These are phyloP conservation scores for Chesias legatella DNA, from an alignment of 2,888 invertebrate genomes.

Conservation along the genomic window DNA sequence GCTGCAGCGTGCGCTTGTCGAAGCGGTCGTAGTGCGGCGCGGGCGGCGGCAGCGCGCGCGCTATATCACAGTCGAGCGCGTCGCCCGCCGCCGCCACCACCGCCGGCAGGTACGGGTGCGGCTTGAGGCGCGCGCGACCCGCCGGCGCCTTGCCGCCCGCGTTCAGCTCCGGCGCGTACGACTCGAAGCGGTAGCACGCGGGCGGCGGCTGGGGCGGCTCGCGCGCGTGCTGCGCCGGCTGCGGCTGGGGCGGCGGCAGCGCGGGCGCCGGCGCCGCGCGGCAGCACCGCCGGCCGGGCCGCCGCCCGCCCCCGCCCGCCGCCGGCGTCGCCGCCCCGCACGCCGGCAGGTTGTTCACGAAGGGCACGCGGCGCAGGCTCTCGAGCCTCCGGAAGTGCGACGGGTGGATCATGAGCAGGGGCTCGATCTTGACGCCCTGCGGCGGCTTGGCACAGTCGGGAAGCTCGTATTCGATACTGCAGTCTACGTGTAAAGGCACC, in stretches of 20 bases:
- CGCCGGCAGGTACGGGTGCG: conserved; percentile 54
- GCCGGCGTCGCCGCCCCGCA: conserved; percentile 55
- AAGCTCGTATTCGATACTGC: conserved; percentile 94
- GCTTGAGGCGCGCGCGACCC: conserved; percentile 49
- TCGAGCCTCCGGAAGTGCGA: conserved; percentile 94
- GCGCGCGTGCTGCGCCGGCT: conserved; percentile 43
- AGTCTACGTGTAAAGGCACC: conserved; percentile 93
- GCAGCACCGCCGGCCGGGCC: conserved; percentile 46
- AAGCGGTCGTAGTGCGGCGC: conserved; percentile 69
- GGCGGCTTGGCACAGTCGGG: conserved; percentile 94
- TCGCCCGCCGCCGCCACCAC: no score
- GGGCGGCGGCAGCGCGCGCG: conserved; percentile 62
- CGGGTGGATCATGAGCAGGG: conserved; percentile 93
- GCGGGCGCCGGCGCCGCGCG: conserved; percentile 43
- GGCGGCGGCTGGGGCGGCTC: conserved; percentile 46
- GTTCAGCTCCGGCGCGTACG: conserved; percentile 43
- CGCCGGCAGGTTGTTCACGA: conserved; percentile 90
- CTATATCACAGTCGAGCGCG: conserved; percentile 69
- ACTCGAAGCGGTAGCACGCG: conserved; percentile 51
- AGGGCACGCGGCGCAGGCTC: conserved; percentile 89
- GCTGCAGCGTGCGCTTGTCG: conserved; percentile 75
- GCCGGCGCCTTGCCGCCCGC: conserved; percentile 47
- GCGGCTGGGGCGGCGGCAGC: conserved; percentile 35
- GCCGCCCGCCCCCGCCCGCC: conserved; percentile 44
- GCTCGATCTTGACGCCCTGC: conserved; percentile 90